These are phyloP conservation scores for Brotula barbata DNA, from an alignment of 2,797 vertebrate genomes.

Conservation along the genomic window DNA sequence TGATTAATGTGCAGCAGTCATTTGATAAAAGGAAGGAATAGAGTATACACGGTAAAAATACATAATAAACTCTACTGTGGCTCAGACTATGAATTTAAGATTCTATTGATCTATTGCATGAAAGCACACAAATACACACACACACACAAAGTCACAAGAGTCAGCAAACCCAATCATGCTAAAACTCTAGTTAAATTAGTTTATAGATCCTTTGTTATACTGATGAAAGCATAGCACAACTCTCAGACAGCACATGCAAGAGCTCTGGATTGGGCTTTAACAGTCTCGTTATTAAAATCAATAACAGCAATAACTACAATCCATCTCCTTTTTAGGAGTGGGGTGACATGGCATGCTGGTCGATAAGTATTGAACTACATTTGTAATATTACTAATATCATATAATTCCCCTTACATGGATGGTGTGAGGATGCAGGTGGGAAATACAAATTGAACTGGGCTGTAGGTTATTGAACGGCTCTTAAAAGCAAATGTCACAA, in stretches of 20 bases:
- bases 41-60: too few relatives aligned
- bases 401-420: constrained; percentile 66
- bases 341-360: constrained; percentile 55
- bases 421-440: constrained; percentile 34
- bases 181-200: constrained; percentile 57
- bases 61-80: not conserved
- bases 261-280: constrained; percentile 54
- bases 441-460: constrained; percentile 53
- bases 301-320: constrained; percentile 81
- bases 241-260: constrained; percentile 23
- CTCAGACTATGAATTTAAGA: not conserved
- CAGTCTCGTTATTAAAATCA: constrained; percentile 80
- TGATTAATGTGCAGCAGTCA: constrained; percentile 3
- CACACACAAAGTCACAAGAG: constrained; percentile 20
- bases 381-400: constrained; percentile 78
- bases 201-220: constrained; percentile 62
- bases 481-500: constrained; percentile 44
- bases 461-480: constrained; percentile 34
- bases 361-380: constrained; percentile 79
- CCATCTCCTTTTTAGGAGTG: constrained; percentile 70
- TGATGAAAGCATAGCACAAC: constrained; percentile 31
- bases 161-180: constrained; percentile 58
- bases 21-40: constrained; percentile 3
- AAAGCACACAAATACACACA: too few relatives aligned
- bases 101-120: too few relatives aligned